Evolutionary conservation across 2,113 vertebrate genomes (phyloP).

Genomic region (Strix uralensis): DNA sequence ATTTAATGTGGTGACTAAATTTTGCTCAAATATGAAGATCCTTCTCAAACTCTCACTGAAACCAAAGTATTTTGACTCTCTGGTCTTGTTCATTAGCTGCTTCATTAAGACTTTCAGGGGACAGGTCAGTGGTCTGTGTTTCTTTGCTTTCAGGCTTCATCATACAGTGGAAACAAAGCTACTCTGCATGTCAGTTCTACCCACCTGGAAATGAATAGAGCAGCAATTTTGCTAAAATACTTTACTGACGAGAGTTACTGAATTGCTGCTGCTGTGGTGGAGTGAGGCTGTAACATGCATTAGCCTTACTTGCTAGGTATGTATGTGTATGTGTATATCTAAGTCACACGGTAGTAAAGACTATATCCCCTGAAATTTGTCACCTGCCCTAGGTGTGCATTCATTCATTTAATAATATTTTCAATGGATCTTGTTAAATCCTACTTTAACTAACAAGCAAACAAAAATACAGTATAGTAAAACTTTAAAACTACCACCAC

Average conservation of each 20-base stretch:
- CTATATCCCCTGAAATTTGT: neutral
- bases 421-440: neutral
- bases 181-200: neutral
- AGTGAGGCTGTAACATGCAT: neutral
- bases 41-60: neutral
- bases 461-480: neutral
- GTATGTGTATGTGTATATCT: neutral
- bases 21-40: neutral
- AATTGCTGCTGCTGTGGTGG: neutral
- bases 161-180: neutral
- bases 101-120: neutral
- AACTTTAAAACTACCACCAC: neutral
- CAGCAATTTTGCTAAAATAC: neutral
- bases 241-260: neutral
- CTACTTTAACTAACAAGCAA: neutral
- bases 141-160: neutral
- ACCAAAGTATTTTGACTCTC: neutral
- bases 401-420: neutral
- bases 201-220: neutral
- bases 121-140: neutral
- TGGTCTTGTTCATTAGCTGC: neutral
- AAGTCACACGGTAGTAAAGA: neutral
- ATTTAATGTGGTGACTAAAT: neutral
- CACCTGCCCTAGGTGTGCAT: neutral
- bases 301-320: neutral